These are phyloP conservation scores for Scaptomyza caliginosa DNA, from an alignment of 2,888 invertebrate genomes.

Conservation along the genomic window DNA sequence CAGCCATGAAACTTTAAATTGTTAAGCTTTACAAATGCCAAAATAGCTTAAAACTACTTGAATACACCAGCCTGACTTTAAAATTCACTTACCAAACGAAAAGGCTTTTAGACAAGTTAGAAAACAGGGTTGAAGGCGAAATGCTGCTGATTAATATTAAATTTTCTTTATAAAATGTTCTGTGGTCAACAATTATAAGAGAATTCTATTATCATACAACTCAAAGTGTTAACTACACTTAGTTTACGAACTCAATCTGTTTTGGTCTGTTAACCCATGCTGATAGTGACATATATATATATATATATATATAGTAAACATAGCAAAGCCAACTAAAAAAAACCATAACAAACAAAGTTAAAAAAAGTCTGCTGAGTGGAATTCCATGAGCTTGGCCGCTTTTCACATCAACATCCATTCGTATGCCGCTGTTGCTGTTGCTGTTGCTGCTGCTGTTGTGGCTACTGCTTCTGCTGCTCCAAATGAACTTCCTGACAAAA, in stretches of 20 bases:
- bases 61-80: background rate
- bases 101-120: no score
- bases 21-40: slow-evolving; percentile 7
- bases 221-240: background rate
- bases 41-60: background rate
- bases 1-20: slow-evolving; percentile 15
- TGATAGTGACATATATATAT: background rate
- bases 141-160: no score
- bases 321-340: background rate
- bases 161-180: no score
- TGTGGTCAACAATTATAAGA: background rate
- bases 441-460: background rate
- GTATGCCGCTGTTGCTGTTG: slow-evolving; percentile 22
- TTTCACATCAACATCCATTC: slow-evolving; percentile 35
- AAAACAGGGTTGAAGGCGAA: no score
- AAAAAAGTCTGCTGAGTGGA: slow-evolving; percentile 48
- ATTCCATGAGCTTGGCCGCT: slow-evolving; percentile 53
- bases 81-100: background rate
- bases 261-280: background rate
- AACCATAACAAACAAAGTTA: slow-evolving; percentile 7
- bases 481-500: slow-evolving; percentile 75
- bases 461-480: slow-evolving; percentile 20
- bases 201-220: background rate
- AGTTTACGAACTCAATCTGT: background rate
- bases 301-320: background rate